Base-by-base conservation (phyloP, 2,797 vertebrate genomes). In the Acipenser ruthenus region DNA sequence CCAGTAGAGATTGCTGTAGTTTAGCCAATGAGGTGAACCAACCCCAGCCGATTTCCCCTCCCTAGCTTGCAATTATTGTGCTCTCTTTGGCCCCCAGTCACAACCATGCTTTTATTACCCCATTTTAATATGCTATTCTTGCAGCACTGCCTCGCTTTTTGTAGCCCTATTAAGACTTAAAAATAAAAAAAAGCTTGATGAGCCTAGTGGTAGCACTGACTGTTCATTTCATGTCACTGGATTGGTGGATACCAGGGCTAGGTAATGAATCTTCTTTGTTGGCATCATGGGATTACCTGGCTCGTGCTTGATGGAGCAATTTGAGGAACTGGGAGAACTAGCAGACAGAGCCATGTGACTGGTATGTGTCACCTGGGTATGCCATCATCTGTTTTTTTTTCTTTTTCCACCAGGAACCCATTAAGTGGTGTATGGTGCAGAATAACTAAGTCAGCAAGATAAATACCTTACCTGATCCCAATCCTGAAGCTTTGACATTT, bases 241-340 rank as follows among this genome's bases (percentile, higher is more conserved):
- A 37, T 5, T 37, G 37, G 37, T 37, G 37, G 37, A 37, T 37
- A 37, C 13, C 48, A 11, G 12, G 37, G 65, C 60, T 49, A 59
- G 62, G 61, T 70, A 67, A 70, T 70, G 66, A 70, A 70, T 70
- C 65, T 61, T 60, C 12, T 53, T 49, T 52, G 60, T 60, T 50
- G 66, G 60, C 37, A 23, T 10, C 37, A 51, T 10, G 18, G 60
- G 60, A 55, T 18, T 18, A n/a, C 53, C 61, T 37, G 59, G 50
- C 65, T 50, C 6, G 49, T 55, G 18, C 23, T 37, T 65, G 23
- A n/a, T 48, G 18, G 65, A 64, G 65, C 52, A 55, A 52, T 12
- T 10, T 23, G 37, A 62, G 48, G 55, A 48, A 47, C 61, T 50
- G 50, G 12, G 65, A 66, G 65, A 62, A 13, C 51, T 59, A 51